These are phyloP conservation scores for Aspidapion aeneum DNA, from an alignment of 2,888 invertebrate species.

Conservation along the genomic window DNA sequence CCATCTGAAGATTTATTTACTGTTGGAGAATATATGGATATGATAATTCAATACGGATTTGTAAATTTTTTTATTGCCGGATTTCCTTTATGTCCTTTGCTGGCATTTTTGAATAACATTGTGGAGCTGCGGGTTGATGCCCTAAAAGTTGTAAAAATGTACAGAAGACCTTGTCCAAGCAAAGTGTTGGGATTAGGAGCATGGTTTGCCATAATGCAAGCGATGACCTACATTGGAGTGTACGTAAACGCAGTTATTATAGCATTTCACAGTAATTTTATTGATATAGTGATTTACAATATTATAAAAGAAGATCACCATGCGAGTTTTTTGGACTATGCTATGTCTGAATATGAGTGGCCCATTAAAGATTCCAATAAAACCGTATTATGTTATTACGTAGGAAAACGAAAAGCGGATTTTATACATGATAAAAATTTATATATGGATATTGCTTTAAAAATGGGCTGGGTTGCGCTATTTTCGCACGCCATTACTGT, in stretches of 20 bases:
- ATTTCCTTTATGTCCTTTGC: conserved; percentile 63
- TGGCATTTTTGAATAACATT: conserved; percentile 60
- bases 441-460: neutral
- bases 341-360: neutral
- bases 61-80: conserved; percentile 63
- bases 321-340: neutral
- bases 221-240: conserved; percentile 38
- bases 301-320: neutral
- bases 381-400: conserved; percentile 40
- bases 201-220: conserved; percentile 40
- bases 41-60: conserved; percentile 63
- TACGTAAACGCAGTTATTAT: conserved; percentile 31
- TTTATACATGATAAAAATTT: neutral
- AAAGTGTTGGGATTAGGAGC: conserved; percentile 28
- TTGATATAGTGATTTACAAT: conserved; percentile 30
- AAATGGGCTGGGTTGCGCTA: neutral
- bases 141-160: conserved; percentile 31
- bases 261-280: conserved; percentile 39
- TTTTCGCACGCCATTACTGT: conserved; percentile 56
- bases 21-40: conserved; percentile 40
- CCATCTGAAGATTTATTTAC: conserved; percentile 38
- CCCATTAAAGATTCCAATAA: neutral
- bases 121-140: conserved; percentile 52
- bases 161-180: conserved; percentile 35
- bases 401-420: conserved; percentile 42